These are phyloP conservation scores for Ascidia mentula DNA, from an alignment of 23 tunicate genomes.

Conservation along the genomic window DNA sequence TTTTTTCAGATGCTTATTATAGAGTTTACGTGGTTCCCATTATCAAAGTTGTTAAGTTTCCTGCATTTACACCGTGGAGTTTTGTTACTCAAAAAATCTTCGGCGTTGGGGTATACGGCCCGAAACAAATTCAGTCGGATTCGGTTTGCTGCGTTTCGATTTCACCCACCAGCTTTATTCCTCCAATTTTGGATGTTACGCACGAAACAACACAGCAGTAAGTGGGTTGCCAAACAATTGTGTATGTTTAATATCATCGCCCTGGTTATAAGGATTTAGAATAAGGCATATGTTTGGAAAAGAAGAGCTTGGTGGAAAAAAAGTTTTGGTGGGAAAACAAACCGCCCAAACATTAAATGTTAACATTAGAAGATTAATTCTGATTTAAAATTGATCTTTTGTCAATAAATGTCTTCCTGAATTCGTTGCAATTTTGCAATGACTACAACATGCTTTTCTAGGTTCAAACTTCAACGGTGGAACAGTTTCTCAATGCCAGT, in stretches of 20 bases:
- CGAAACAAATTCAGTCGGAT: constrained; percentile 20
- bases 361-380: too few relatives aligned
- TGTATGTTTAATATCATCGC: background rate
- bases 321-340: too few relatives aligned
- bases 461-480: constrained; percentile 38
- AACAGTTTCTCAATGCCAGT: constrained; percentile 19
- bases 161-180: constrained; percentile 51
- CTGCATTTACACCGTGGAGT: constrained; percentile 26
- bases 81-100: constrained; percentile 19
- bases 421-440: too few relatives aligned
- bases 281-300: too few relatives aligned
- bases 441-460: too few relatives aligned
- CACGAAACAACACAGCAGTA: background rate
- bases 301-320: too few relatives aligned
- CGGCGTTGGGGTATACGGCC: constrained; percentile 72
- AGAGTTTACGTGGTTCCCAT: constrained; percentile 56
- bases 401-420: too few relatives aligned
- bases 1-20: background rate
- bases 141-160: constrained; percentile 62
- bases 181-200: constrained; percentile 25
- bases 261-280: too few relatives aligned
- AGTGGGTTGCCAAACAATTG: background rate
- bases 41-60: constrained; percentile 22
- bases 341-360: too few relatives aligned
- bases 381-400: too few relatives aligned